phyloP scores from a whole-genome alignment of 2,888 invertebrate genomes.

The Lasioglossum calceatum region DNA sequence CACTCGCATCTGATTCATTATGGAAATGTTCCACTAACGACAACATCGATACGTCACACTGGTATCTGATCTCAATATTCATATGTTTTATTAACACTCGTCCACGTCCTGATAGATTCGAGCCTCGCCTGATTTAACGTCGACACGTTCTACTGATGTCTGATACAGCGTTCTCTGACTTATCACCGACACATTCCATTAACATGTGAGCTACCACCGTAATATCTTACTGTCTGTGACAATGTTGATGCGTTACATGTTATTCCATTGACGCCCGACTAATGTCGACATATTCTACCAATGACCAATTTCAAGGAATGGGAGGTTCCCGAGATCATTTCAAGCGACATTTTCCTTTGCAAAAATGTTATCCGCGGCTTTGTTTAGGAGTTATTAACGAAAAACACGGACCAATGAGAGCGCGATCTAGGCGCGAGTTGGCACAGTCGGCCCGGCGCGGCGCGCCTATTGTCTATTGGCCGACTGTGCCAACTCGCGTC shows the following conservation, averaged over 20 bases:
- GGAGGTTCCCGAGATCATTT: too few species aligned
- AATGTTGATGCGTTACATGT: background rate
- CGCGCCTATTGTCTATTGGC: too few species aligned
- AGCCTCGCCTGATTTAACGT: background rate
- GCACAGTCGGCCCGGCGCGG: too few species aligned
- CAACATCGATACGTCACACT: background rate
- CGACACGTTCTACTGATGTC: background rate
- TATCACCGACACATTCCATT: background rate
- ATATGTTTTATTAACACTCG: background rate
- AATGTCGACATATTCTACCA: background rate
- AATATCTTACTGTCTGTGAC: constrained; percentile 1
- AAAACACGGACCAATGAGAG: too few species aligned
- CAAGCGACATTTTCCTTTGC: too few species aligned
- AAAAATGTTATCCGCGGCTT: too few species aligned
- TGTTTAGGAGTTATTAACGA: too few species aligned
- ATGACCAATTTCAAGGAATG: background rate
- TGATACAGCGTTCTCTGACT: background rate
- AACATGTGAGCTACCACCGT: background rate
- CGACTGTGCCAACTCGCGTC: too few species aligned
- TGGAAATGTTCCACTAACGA: background rate
- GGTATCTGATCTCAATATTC: background rate
- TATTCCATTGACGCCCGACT: background rate
- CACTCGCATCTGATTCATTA: background rate
- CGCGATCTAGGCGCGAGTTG: too few species aligned
- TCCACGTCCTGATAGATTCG: background rate